phyloP scores from a whole-genome alignment of 2,113 vertebrate species.

The Melanerpes formicivorus region DNA sequence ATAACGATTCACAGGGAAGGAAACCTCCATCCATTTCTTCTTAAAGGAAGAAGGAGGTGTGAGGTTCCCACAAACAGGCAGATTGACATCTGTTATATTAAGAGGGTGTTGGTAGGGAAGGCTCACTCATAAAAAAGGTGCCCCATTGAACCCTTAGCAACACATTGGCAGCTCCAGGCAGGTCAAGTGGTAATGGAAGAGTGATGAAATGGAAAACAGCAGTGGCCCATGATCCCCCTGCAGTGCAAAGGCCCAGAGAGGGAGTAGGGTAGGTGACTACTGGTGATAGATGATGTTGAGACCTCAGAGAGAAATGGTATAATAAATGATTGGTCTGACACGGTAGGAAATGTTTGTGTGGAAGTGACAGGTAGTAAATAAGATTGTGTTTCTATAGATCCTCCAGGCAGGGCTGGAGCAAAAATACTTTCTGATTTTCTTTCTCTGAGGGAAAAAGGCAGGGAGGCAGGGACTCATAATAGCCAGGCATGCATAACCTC shows the following conservation, averaged over 20 bases:
- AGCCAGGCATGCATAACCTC: not conserved
- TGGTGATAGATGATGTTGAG: constrained; percentile 1
- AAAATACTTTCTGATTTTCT: constrained; percentile 2
- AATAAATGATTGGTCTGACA: constrained; percentile 39
- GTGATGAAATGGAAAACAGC: not conserved
- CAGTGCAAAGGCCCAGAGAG: not conserved
- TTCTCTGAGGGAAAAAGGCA: constrained; percentile 1
- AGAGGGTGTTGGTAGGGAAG: not conserved
- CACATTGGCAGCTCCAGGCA: not conserved
- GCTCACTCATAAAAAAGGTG: not conserved
- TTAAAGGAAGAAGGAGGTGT: not conserved
- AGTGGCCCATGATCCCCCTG: not conserved
- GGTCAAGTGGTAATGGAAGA: not conserved
- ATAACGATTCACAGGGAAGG: not conserved
- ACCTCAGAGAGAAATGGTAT: not conserved
- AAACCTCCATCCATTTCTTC: not conserved
- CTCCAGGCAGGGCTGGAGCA: not conserved
- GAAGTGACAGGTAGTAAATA: constrained; percentile 28
- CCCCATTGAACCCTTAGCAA: not conserved
- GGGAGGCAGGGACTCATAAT: not conserved
- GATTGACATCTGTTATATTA: not conserved
- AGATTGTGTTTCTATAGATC: constrained; percentile 18
- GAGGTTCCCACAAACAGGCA: not conserved
- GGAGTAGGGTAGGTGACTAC: not conserved
- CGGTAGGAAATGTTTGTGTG: constrained; percentile 28